Percentiles rank a stretch among this genome's conserved stretches.
Evolutionary conservation across 2,113 vertebrate species (phyloP).

Genomic region (Leptodactylus fuscus): DNA sequence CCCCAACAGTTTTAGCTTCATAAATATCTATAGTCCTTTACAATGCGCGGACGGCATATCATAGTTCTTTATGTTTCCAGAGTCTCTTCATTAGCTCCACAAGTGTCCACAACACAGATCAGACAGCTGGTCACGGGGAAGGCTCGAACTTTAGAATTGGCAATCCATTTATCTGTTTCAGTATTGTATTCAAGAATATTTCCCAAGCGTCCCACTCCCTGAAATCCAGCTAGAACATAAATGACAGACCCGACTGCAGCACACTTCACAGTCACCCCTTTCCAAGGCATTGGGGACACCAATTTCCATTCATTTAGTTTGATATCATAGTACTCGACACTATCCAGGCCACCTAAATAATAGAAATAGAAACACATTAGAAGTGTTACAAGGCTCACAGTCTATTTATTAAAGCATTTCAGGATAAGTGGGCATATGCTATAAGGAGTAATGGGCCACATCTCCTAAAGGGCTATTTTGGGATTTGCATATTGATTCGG

Average conservation of each 20-base stretch:
- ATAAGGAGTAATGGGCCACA: no score
- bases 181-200: conserved; percentile 94
- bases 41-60: not conserved
- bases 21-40: not conserved
- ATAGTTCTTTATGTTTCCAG: conserved; percentile 75
- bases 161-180: conserved; percentile 92
- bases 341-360: conserved; percentile 90
- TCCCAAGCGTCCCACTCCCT: conserved; percentile 93
- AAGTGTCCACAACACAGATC: conserved; percentile 96
- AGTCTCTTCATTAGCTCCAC: conserved; percentile 93
- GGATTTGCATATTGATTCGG: no score
- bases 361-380: not conserved
- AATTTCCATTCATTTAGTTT: conserved; percentile 91
- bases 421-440: no score
- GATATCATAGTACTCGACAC: conserved; percentile 95
- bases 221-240: conserved; percentile 95
- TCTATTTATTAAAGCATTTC: no score
- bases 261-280: conserved; percentile 94
- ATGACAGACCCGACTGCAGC: conserved; percentile 89
- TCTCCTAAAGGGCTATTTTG: no score
- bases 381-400: not conserved
- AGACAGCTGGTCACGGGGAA: conserved; percentile 95
- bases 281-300: conserved; percentile 93
- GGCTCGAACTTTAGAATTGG: conserved; percentile 92
- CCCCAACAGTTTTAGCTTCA: not conserved